Percentiles rank a stretch among this genome's conserved stretches.
These are phyloP conservation scores for Nomada lathburiana DNA, from an alignment of 2,888 invertebrate species.

Conservation along the genomic window DNA sequence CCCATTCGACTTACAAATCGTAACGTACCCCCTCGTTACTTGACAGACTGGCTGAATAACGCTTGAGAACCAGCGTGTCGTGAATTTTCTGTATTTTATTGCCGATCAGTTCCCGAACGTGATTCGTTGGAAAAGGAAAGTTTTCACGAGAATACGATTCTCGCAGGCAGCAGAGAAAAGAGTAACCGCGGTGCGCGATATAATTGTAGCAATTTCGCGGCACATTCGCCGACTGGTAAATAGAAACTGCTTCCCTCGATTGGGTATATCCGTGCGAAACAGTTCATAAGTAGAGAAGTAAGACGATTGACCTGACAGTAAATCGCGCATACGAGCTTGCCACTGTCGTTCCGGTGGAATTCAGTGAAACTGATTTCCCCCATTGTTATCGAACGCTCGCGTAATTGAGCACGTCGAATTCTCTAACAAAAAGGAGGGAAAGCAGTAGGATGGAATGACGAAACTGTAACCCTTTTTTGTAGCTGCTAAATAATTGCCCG, in stretches of 20 bases:
- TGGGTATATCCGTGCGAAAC: slow-evolving; percentile 13
- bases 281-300: slow-evolving; percentile 11
- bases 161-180: slow-evolving; percentile 9
- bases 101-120: background rate
- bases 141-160: slow-evolving; percentile 20
- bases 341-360: background rate
- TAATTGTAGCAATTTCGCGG: slow-evolving; percentile 47
- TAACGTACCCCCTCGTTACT: background rate
- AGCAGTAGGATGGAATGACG: background rate
- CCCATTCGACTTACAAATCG: slow-evolving; percentile 6
- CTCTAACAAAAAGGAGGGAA: slow-evolving; percentile 14
- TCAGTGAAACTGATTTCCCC: slow-evolving; percentile 19
- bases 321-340: background rate
- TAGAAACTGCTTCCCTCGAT: slow-evolving; percentile 22
- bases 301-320: background rate
- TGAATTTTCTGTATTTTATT: slow-evolving; percentile 3
- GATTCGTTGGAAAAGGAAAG: slow-evolving; percentile 50
- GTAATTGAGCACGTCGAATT: background rate
- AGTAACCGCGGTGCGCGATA: slow-evolving; percentile 35
- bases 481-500: background rate
- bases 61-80: background rate
- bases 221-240: slow-evolving; percentile 28
- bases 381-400: background rate
- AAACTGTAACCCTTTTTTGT: background rate
- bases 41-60: no score